Base-by-base conservation (phyloP, 2,113 vertebrate species). In the Phrynocephalus versicolor region DNA sequence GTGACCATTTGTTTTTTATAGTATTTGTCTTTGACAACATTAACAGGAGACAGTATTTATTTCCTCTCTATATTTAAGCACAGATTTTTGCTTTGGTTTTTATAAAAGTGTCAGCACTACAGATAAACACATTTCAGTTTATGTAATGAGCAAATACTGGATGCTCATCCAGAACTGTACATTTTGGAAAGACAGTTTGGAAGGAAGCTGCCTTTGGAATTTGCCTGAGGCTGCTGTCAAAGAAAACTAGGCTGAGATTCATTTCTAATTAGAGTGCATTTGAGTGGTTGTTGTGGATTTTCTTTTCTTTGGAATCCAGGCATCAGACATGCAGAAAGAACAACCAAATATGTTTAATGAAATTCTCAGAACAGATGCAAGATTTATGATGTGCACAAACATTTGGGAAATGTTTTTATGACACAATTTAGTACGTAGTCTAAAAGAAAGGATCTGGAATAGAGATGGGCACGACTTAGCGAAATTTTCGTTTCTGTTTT, bases 171-270 rank as follows among this genome's bases (percentile, higher is more conserved):
- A 87, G 88, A 91, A 92, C 67, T 73, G 37, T 91, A 92, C 81
- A 90, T 88, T 89, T 86, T 67, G 69, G 30, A 77, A 58, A 89
- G 80, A 88, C 80, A 27, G 23, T 82, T 82, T 89, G 84, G 90
- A 73, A 85, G 83, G 91, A 92, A 67, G 69, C 41, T 51, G 45
- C 81, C 30, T 79, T 72, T 90, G 81, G 84, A 92, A 89, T 85
- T 88, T 84, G 79, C 76, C 90, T 88, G 89, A 86, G 90, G 78
- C 86, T 89, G 87, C 86, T 93, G 79, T 85, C 89, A 85, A n/a
- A 87, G 81, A 91, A 84, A 81, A 74, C n/a, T 78, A 87, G 73
- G 85, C 57, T 90, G 60, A 57, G 37, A 79, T n/a, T 16, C 0
- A 0, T 83, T 75, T 92, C 80, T 76, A 60, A 80, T 80, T 79